Conservation (phyloP, 1,140 invertebrate genomes). For the Helicoverpa armigera region DNA sequence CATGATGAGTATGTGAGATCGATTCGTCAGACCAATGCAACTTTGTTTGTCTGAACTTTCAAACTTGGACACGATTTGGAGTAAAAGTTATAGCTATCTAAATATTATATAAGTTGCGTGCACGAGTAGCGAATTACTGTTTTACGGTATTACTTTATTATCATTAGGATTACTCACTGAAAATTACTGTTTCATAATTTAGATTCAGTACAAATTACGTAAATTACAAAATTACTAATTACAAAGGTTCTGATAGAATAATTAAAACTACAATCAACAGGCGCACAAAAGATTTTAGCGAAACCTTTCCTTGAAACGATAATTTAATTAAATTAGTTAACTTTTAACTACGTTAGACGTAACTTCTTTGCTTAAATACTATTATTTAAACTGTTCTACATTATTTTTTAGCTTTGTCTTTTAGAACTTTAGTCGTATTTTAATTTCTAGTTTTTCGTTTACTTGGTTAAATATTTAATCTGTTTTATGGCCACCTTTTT, state of each 20-base stretch:
- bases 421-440: background rate
- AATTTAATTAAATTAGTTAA: constrained; percentile 14
- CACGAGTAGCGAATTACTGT: no score
- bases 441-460: background rate
- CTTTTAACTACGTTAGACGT: constrained; percentile 27
- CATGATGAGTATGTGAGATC: no score
- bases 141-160: no score
- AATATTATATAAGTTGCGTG: no score
- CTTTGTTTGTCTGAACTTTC: no score
- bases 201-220: background rate
- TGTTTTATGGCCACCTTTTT: no score
- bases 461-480: background rate
- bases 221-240: constrained; percentile 14
- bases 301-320: background rate
- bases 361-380: constrained; percentile 2
- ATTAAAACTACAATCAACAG: constrained; percentile 25
- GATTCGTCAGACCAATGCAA: no score
- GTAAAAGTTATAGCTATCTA: no score
- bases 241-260: constrained; percentile 11
- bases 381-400: background rate
- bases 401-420: background rate
- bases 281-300: constrained; percentile 22
- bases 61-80: no score
- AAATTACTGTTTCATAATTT: background rate
- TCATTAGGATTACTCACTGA: background rate